These are phyloP conservation scores for Acromyrmex charruanus DNA, from an alignment of 1,140 invertebrate species.

Conservation along the genomic window DNA sequence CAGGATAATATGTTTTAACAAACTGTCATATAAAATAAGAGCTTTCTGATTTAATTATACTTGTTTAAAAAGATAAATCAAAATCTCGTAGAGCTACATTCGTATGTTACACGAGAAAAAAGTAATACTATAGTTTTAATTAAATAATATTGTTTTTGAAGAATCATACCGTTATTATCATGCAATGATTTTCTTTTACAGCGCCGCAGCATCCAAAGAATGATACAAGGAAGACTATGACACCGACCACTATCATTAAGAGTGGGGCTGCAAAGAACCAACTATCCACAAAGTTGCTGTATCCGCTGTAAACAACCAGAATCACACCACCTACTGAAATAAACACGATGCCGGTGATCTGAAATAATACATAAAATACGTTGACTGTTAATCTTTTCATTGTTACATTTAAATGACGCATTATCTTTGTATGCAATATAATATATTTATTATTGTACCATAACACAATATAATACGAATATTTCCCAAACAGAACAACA, in stretches of 20 bases:
- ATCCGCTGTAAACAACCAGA: constrained; percentile 89
- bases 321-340: constrained; percentile 91
- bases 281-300: constrained; percentile 90
- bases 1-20: background rate
- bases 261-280: constrained; percentile 92
- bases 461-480: too few relatives aligned
- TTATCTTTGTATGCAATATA: background rate
- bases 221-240: constrained; percentile 94
- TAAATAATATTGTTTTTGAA: background rate
- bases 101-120: background rate
- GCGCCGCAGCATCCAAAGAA: constrained; percentile 97
- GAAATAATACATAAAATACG: constrained; percentile 77
- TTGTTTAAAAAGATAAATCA: background rate
- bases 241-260: constrained; percentile 93
- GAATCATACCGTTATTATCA: constrained; percentile 91
- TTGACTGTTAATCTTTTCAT: background rate
- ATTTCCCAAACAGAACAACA: too few relatives aligned
- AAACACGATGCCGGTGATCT: constrained; percentile 93
- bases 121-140: background rate
- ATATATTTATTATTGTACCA: background rate
- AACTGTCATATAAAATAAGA: background rate
- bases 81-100: background rate
- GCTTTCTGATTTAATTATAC: background rate
- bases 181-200: constrained; percentile 94
- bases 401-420: background rate